Base-by-base conservation (phyloP, 2,113 vertebrate species). In the Petrocephalus microphthalmus region DNA sequence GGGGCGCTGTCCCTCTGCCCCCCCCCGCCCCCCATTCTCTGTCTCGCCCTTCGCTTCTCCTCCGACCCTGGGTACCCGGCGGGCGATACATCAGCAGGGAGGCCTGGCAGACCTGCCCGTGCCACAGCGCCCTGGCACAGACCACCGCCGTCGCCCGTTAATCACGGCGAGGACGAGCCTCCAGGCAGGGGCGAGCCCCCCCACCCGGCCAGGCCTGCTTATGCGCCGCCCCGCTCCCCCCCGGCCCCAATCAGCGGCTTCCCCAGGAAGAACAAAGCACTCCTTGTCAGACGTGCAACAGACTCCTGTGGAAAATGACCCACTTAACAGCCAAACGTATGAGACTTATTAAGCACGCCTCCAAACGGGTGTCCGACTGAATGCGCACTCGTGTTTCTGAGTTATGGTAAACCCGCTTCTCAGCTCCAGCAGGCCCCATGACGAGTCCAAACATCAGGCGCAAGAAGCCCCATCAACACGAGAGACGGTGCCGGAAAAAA, bases 121-220 rank as follows among this genome's bases (percentile, higher is more conserved):
- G 87, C 94, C 89, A 94, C 94, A 94, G 93, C 92, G 93, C 94
- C 94, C 94, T 89, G 94, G 94, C 94, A 95, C 91, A 92, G 87
- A 53, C 90, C 91, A 92, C 93, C 93, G 92, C 94, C 94, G 94
- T 95, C 94, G 94, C 92, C 92, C 91, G 92, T 95, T 94, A 94
- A 95, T 95, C 95, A 95, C 64, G 84, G 87, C 49, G 90, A 92
- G 91, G 92, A 94, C 90, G 89, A 90, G 91, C 89, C 84, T 94
- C 93, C 92, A 94, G 94, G 94, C 92, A 89, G 29, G 56, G 71
- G 71, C 25, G n/a, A 54, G 42, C 49, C 78, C 7, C 81, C 52
- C 49, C 67, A 10, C 8, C 45, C 86, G 17, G 49, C 85, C 87
- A 87, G 20, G 37, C 45, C 37, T 37, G 67, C 45, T 52, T 33